These are phyloP conservation scores for Epirrhoe alternata DNA, from an alignment of 2,888 invertebrate species.

Conservation along the genomic window DNA sequence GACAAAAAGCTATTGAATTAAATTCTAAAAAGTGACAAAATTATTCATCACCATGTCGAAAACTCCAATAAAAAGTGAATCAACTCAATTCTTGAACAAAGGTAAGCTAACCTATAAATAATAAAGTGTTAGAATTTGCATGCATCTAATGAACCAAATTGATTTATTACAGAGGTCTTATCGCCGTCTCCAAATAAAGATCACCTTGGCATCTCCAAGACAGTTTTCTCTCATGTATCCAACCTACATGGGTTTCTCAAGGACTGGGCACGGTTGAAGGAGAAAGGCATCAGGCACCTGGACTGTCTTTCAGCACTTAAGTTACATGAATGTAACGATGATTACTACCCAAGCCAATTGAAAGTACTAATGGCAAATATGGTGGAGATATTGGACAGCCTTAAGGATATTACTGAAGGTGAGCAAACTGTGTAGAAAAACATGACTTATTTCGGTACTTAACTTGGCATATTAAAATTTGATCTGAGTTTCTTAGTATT, in stretches of 20 bases:
- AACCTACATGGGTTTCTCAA: constrained; percentile 62
- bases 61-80: constrained; percentile 56
- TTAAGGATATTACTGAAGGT: constrained; percentile 68
- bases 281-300: constrained; percentile 66
- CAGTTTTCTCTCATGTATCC: constrained; percentile 70
- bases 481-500: too few relatives aligned
- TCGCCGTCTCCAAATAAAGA: constrained; percentile 71
- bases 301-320: constrained; percentile 64
- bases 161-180: constrained; percentile 62
- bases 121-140: not conserved
- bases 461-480: too few relatives aligned
- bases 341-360: constrained; percentile 69
- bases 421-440: constrained; percentile 28
- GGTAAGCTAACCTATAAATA: constrained; percentile 49
- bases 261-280: constrained; percentile 67
- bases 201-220: constrained; percentile 67
- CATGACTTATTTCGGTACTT: too few relatives aligned
- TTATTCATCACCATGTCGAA: constrained; percentile 53
- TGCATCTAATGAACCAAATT: not conserved
- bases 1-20: not conserved
- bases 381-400: constrained; percentile 56
- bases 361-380: constrained; percentile 62
- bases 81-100: constrained; percentile 56
- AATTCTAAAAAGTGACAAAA: not conserved
- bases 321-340: constrained; percentile 65